Conservation (phyloP, 2,797 vertebrate species). For the Salarias fasciatus region DNA sequence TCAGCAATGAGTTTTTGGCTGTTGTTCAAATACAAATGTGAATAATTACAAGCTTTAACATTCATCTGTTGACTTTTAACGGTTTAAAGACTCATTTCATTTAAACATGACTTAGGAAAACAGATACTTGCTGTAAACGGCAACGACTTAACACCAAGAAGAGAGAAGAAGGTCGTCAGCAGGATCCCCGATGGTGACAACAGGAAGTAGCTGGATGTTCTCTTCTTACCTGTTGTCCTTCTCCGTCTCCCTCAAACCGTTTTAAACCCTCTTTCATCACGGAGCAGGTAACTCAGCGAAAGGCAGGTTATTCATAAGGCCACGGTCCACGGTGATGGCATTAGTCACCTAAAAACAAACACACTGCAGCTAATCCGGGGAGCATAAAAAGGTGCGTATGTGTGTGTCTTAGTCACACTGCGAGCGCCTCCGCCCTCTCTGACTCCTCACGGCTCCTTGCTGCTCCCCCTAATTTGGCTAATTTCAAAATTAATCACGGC, state of each 20-base stretch:
- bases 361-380: constrained; percentile 59
- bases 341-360: constrained; percentile 64
- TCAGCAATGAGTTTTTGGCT: too few relatives aligned
- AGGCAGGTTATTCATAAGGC: constrained; percentile 27
- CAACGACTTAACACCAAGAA: too few relatives aligned
- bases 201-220: too few relatives aligned
- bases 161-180: too few relatives aligned
- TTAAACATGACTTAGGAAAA: too few relatives aligned
- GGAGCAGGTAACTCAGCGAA: constrained; percentile 55
- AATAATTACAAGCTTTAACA: too few relatives aligned
- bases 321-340: constrained; percentile 31
- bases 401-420: constrained; percentile 29
- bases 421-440: constrained; percentile 26
- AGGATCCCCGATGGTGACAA: too few relatives aligned
- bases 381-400: constrained; percentile 44
- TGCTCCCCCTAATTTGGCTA: constrained; percentile 70
- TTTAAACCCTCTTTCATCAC: not conserved
- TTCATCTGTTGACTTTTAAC: too few relatives aligned
- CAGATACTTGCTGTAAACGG: too few relatives aligned
- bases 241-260: constrained; percentile 1
- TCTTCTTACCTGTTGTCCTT: not conserved
- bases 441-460: constrained; percentile 25
- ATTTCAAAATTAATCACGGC: constrained; percentile 80
- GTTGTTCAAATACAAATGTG: too few relatives aligned
- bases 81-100: too few relatives aligned